Evolutionary conservation across 92 coral and sea anemone genomes (phyloP).

Genomic region (Galaxea fascicularis): DNA sequence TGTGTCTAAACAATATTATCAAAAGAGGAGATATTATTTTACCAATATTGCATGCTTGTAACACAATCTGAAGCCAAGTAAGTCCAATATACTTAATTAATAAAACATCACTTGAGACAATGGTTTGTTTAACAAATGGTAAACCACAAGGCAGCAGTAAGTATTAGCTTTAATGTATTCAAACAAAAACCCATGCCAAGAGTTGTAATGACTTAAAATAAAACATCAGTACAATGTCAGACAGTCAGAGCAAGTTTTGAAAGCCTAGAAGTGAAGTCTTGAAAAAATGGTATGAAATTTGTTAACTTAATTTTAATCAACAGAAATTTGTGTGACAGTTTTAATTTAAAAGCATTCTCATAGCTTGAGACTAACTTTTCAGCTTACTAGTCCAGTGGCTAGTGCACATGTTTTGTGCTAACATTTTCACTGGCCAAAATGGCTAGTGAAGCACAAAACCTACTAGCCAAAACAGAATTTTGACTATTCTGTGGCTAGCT

Average conservation of each 20-base stretch:
- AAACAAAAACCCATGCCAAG: conserved; percentile 54
- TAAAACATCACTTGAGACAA: conserved; percentile 22
- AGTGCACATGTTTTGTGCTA: too few species aligned
- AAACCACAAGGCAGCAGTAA: conserved; percentile 32
- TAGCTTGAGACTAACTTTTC: too few species aligned
- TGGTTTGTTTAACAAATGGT: conserved; percentile 19
- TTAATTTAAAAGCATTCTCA: neutral
- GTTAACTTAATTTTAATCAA: neutral
- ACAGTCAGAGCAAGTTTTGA: neutral
- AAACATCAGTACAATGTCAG: neutral
- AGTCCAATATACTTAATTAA: conserved; percentile 15
- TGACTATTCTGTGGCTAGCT: too few species aligned
- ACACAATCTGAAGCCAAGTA: neutral
- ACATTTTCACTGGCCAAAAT: too few species aligned
- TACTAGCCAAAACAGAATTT: too few species aligned
- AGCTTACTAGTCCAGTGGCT: too few species aligned
- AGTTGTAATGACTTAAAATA: conserved; percentile 25
- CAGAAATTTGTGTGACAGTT: neutral
- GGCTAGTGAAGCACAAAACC: too few species aligned
- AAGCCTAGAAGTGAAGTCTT: neutral
- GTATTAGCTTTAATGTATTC: conserved; percentile 66
- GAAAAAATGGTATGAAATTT: conserved; percentile 15
- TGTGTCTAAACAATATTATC: too few species aligned
- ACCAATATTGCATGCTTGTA: neutral
- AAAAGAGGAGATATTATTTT: too few species aligned